These are phyloP conservation scores for Numenius phaeopus DNA, from an alignment of 2,797 vertebrate species.

Conservation along the genomic window DNA sequence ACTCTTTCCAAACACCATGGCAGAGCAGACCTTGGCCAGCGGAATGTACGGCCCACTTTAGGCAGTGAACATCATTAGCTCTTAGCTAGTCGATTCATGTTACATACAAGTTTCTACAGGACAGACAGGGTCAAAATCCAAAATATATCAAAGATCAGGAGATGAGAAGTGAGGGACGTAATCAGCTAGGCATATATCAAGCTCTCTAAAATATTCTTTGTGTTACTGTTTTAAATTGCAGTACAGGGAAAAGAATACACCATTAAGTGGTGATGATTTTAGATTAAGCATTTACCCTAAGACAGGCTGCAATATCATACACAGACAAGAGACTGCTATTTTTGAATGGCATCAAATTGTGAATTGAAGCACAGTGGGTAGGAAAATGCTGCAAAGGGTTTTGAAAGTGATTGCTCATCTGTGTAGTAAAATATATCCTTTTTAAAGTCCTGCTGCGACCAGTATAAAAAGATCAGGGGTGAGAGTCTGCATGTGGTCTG, in stretches of 20 bases:
- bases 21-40: background rate
- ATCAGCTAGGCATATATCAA: constrained; percentile 15
- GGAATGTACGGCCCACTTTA: background rate
- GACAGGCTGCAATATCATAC: constrained; percentile 5
- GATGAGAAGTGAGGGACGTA: background rate
- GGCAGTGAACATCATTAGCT: constrained; percentile 17
- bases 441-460: constrained; percentile 37
- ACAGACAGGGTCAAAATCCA: constrained; percentile 49
- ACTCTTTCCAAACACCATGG: background rate
- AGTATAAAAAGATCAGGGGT: constrained; percentile 34
- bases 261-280: background rate
- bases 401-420: constrained; percentile 34
- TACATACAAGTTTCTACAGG: background rate
- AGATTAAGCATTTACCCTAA: constrained; percentile 19
- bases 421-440: constrained; percentile 41
- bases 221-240: constrained; percentile 34
- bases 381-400: constrained; percentile 9
- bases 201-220: constrained; percentile 44
- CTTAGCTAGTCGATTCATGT: background rate
- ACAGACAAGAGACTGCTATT: constrained; percentile 31
- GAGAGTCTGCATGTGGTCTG: constrained; percentile 37
- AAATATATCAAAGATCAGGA: constrained; percentile 57
- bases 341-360: constrained; percentile 57
- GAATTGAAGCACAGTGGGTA: constrained; percentile 37
- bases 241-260: background rate